These are phyloP conservation scores for Sarcophaga carnaria DNA, from an alignment of 2,888 invertebrate genomes.

Conservation along the genomic window DNA sequence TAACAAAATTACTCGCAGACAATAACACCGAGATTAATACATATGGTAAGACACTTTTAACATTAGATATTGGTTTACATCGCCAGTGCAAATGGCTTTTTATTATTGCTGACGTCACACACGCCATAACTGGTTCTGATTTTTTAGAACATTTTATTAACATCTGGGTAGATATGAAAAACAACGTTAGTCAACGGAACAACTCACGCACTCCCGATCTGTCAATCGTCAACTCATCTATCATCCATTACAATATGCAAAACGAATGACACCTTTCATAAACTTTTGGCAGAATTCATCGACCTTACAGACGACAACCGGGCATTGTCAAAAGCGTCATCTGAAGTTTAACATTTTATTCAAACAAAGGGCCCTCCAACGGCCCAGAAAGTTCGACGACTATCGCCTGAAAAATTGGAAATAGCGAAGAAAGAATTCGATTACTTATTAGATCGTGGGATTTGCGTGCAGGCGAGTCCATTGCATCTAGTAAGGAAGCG, in stretches of 20 bases:
- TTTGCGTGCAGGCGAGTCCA: slow-evolving; percentile 80
- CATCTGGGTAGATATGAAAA: slow-evolving; percentile 1
- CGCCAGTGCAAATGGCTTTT: not conserved
- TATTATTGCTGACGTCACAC: slow-evolving; percentile 14
- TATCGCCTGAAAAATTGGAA: slow-evolving; percentile 18
- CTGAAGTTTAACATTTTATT: slow-evolving; percentile 38
- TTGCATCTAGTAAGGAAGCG: slow-evolving; percentile 75
- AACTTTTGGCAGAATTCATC: not conserved
- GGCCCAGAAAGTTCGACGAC: slow-evolving; percentile 37
- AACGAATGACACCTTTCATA: too few species aligned
- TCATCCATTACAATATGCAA: not conserved
- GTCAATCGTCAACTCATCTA: not conserved
- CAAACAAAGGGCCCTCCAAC: slow-evolving; percentile 57
- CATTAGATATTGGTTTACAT: slow-evolving; percentile 4
- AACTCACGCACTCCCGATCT: not conserved
- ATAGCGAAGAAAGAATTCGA: slow-evolving; percentile 44
- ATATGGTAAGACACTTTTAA: slow-evolving; percentile 26
- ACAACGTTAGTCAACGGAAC: not conserved
- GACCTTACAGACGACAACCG: not conserved
- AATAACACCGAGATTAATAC: slow-evolving; percentile 8
- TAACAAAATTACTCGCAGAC: too few species aligned
- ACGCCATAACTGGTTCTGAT: slow-evolving; percentile 31
- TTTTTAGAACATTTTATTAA: slow-evolving; percentile 33
- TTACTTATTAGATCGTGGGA: slow-evolving; percentile 74
- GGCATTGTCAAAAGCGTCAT: not conserved